Evolutionary conservation across 2,797 vertebrate genomes (phyloP).

Genomic region (Otus scops): DNA sequence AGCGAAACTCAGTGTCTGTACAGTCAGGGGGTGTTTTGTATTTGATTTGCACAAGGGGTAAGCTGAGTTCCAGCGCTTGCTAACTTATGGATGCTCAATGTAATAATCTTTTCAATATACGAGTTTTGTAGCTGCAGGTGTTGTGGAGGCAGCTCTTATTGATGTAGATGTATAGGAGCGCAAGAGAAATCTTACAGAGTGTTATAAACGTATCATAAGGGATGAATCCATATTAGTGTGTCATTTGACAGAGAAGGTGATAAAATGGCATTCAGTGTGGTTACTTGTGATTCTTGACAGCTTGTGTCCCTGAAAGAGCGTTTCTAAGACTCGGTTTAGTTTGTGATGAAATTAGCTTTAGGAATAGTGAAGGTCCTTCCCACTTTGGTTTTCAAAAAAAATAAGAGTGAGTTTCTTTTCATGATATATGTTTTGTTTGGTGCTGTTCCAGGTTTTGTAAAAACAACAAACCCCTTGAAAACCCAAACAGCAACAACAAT

Average conservation of each 20-base stretch:
- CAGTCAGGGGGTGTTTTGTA: background rate
- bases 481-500: background rate
- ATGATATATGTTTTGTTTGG: background rate
- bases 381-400: background rate
- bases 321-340: background rate
- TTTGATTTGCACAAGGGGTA: background rate
- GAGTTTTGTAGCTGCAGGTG: background rate
- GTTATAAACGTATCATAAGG: background rate
- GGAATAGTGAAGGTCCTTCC: background rate
- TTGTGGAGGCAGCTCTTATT: background rate
- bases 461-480: conserved; percentile 12
- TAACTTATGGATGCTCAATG: background rate
- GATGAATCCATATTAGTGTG: background rate
- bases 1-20: background rate
- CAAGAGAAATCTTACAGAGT: background rate
- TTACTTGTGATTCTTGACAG: background rate
- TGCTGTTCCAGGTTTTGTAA: background rate
- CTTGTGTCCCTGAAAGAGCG: background rate
- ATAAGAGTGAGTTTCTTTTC: background rate
- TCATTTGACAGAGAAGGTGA: background rate
- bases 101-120: background rate
- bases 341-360: background rate
- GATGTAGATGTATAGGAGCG: background rate
- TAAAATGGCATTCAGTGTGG: background rate
- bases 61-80: background rate